Evolutionary conservation across 2,113 vertebrate genomes (phyloP), one percentile per base, ranked within the genome.

Genomic region (Excalfactoria chinensis): DNA sequence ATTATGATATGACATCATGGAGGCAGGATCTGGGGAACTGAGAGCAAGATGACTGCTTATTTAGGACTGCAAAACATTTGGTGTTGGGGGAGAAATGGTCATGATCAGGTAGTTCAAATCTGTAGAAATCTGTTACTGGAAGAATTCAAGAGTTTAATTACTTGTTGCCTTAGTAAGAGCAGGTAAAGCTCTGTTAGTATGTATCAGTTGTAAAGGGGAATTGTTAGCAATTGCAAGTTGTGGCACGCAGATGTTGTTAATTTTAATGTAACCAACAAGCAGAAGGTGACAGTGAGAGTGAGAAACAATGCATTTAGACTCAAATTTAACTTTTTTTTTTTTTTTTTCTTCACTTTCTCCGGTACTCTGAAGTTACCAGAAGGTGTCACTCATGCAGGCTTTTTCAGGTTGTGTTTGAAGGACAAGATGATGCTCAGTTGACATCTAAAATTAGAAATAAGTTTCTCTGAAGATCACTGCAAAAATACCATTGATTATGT

Each of bases 391-490:
- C 81, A 35, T 17, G 48, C 40, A 55, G 56, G 48, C 37, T 41
- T 84, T 93, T 86, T 86, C 69, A 72, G 53, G n/a, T 93, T 90
- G 41, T 78, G 44, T 75, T 88, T 96, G 72, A 93, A 68, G 53
- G 80, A 68, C 67, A 69, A 12, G 35, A n/a, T 53, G 44, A 30
- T 75, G 16, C 28, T 92, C 53, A 68, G 30, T 53, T 88, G 62
- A 28, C 10, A 5, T 88, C 48, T 82, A 1, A 77, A 75, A 88
- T 62, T 85, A 41, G 55, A 90, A 88, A 21, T 70, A 75, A 35
- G 41, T 59, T 59, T 92, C 69, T 92, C 69, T 75, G 73, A 86
- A 64, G 67, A 89, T 92, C 41, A 40, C 53, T 66, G 89, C 63
- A 75, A 78, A 95, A 82, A 41, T 88, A 80, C 59, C 20, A 37